Conservation (phyloP, 2,888 invertebrate genomes). For the Dorcus parallelipipedus region DNA sequence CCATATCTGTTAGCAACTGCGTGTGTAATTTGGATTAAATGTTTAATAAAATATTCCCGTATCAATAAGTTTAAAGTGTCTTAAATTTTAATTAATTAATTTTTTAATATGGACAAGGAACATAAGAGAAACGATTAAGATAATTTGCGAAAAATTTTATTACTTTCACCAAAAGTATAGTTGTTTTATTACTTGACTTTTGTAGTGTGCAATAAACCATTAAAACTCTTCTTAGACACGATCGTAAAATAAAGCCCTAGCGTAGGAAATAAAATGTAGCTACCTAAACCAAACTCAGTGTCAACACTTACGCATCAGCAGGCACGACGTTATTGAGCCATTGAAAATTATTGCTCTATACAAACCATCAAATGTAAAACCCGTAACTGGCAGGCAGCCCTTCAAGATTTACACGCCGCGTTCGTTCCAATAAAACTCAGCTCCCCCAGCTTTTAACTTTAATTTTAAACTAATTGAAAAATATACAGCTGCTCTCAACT, state of each 20-base stretch:
- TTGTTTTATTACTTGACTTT: neutral
- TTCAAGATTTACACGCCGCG: slow-evolving; percentile 13
- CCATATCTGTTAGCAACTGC: too few relatives aligned
- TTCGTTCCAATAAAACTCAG: slow-evolving; percentile 15
- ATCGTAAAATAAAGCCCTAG: slow-evolving; percentile 20
- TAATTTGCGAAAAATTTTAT: too few relatives aligned
- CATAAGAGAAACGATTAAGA: too few relatives aligned
- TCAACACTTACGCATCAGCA: slow-evolving; percentile 23
- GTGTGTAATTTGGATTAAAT: too few relatives aligned
- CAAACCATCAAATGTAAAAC: slow-evolving; percentile 17
- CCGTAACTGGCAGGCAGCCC: neutral
- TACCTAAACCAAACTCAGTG: slow-evolving; percentile 24
- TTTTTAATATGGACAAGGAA: too few relatives aligned
- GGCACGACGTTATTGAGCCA: slow-evolving; percentile 22
- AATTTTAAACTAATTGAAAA: slow-evolving; percentile 43
- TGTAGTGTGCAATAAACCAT: slow-evolving; percentile 2
- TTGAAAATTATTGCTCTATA: slow-evolving; percentile 25
- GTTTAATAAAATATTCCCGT: too few relatives aligned
- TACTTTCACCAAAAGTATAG: neutral
- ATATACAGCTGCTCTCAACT: slow-evolving; percentile 26
- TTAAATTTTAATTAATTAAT: too few relatives aligned
- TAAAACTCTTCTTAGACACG: slow-evolving; percentile 9
- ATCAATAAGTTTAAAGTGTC: too few relatives aligned
- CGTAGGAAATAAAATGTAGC: slow-evolving; percentile 15
- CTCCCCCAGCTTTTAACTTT: slow-evolving; percentile 26